phyloP scores from a whole-genome alignment of 1,140 invertebrate genomes.

The Phthorimaea operculella region DNA sequence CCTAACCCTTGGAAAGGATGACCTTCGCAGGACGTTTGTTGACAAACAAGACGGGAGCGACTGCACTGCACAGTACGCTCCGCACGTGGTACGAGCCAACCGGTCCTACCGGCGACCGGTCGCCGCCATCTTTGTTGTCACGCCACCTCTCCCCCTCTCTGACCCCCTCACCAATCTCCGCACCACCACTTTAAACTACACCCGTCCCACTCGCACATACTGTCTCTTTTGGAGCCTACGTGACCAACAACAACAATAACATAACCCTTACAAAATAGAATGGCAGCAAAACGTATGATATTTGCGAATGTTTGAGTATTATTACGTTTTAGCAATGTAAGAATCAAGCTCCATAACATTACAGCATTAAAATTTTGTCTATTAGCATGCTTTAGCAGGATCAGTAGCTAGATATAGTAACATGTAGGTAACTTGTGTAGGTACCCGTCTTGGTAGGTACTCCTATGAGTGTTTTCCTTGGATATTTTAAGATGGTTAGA shows the following conservation, averaged over 20 bases:
- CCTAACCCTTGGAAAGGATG: slow-evolving; percentile 42
- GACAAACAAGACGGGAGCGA: slow-evolving; percentile 58
- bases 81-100: slow-evolving; percentile 55
- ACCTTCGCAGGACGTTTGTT: slow-evolving; percentile 64
- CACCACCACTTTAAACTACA: slow-evolving; percentile 14
- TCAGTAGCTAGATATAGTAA: too few relatives aligned
- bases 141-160: slow-evolving; percentile 45
- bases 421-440: too few relatives aligned
- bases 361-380: slow-evolving; percentile 17
- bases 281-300: slow-evolving; percentile 16
- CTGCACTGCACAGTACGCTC: slow-evolving; percentile 44
- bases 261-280: slow-evolving; percentile 38
- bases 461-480: neutral
- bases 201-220: slow-evolving; percentile 5
- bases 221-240: slow-evolving; percentile 49
- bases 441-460: too few relatives aligned
- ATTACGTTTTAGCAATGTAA: slow-evolving; percentile 16
- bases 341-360: slow-evolving; percentile 21
- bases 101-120: slow-evolving; percentile 60
- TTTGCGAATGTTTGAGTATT: slow-evolving; percentile 10
- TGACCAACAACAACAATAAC: slow-evolving; percentile 54
- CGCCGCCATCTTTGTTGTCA: slow-evolving; percentile 66
- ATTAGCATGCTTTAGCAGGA: slow-evolving; percentile 3
- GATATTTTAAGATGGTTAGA: neutral
- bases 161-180: slow-evolving; percentile 17